Evolutionary conservation across 2,888 invertebrate species (phyloP), one percentile per base, ranked within the genome.

Genomic region (Tinea pellionella): DNA sequence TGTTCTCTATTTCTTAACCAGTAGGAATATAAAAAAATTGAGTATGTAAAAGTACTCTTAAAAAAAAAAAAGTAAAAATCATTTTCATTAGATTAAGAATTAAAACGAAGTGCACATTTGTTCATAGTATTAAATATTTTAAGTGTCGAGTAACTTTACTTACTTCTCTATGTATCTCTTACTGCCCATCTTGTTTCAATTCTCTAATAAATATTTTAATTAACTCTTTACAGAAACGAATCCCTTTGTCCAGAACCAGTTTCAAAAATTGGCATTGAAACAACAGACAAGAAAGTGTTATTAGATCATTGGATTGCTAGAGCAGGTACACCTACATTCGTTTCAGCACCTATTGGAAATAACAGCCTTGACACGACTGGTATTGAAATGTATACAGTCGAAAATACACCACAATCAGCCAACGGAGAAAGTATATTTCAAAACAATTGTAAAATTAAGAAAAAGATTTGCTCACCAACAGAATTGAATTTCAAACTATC

Each of bases 221-320:
- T 24, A 24, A 24, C 24, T 24, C 37, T 47, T 53, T 53, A 7
- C 24, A 53, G 53, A n/a, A 53, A 24, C 16, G 53, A 53, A 53
- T 16, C 47, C n/a, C 9, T 24, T 2, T 53, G 3, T 24, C 18
- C 53, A 12, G 53, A 12, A 53, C n/a, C 53, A 19, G 9, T 16
- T 47, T 12, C 75, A 37, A 78, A 75, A 64, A 78, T 71, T 57
- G 79, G 80, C 60, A 76, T 70, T 62, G 83, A 83, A 61, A 88
- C 78, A 63, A 80, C 88, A 0, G 88, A 89, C 64, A 89, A 89
- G 69, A 89, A 88, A 65, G 77, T 85, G 64, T 69, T 89, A 59
- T 67, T 89, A 60, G 88, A 88, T 63, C 88, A 89, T 64, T 89
- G 88, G 87, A 87, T 88, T 61, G 87, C 88, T 16, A 73, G 86